Evolutionary conservation across 1,140 invertebrate species (phyloP), one percentile per base, ranked within the genome.

Genomic region (Papilio polyxenes): DNA sequence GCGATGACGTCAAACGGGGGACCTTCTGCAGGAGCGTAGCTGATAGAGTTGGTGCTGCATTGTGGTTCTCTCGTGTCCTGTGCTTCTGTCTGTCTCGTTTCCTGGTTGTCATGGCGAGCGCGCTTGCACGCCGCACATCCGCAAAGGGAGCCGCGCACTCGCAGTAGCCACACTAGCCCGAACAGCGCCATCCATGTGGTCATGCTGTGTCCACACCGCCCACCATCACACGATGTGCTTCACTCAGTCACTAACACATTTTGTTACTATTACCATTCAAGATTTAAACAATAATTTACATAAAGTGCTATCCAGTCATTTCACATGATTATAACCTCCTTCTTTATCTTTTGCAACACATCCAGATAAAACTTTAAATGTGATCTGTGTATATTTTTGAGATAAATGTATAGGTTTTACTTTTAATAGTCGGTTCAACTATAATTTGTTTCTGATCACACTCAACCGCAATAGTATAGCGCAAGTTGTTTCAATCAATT

Each of bases 81-180:
- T 72, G 84, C 74, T 20, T 53, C 51, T 53, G 51, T 17, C 13
- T 53, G 51, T 53, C 51, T 53, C 51, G 51, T 17, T 84, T 88
- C 90, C 82, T 82, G 88, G 85, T 65, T 89, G 44, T 94, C 89
- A 82, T 95, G 87, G 76, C 96, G 95, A 84, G 96, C 96, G 85
- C 95, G 95, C 81, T 95, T 95, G 92, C 96, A 97, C 85, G 96
- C 96, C 69, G 96, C 95, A 92, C 96, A 97, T 77, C 96, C 95
- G 91, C 96, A 96, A 92, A 97, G 96, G 91, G 97, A 96, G 83
- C 96, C 96, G 90, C 97, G 96, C 91, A 97, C 96, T 84, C 97
- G 96, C 91, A 97, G 94, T 92, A 97, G 95, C 97, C 97, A 97
- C 94, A 97, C 96, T 96, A 97, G 97, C 93, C 97, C 97, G 95